A percentile compares a stretch with the other conserved stretches of the same genome.
phyloP scores from a whole-genome alignment of 2,888 invertebrate species.

The Drosophila mimetica region DNA sequence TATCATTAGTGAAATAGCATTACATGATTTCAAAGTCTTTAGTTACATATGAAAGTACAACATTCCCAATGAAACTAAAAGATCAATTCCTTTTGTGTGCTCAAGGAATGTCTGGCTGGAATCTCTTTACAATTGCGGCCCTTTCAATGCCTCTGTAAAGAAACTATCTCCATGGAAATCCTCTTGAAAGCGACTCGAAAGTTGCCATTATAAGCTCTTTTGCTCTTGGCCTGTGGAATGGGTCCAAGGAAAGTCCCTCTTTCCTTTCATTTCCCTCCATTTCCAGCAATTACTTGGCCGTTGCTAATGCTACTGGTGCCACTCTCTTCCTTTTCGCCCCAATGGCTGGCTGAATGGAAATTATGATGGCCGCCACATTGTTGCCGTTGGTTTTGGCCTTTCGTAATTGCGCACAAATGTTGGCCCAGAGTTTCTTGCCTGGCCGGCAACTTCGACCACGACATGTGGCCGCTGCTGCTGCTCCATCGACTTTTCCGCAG shows the following conservation, averaged over 20 bases:
- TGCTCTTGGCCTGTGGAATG: slow-evolving; percentile 16
- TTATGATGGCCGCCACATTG: slow-evolving; percentile 71
- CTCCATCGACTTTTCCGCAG: slow-evolving; percentile 10
- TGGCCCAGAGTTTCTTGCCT: slow-evolving; percentile 19
- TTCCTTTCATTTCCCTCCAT: slow-evolving; percentile 43
- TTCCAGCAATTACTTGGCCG: slow-evolving; percentile 40
- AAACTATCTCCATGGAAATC: slow-evolving; percentile 31
- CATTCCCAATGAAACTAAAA: not conserved
- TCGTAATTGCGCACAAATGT: slow-evolving; percentile 59
- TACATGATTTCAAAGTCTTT: no score
- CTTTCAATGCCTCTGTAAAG: slow-evolving; percentile 29
- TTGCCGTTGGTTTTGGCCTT: slow-evolving; percentile 55
- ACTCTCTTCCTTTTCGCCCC: slow-evolving; percentile 10
- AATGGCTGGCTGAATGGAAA: slow-evolving; percentile 46
- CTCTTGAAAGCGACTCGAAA: slow-evolving; percentile 35
- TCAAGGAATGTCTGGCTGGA: not conserved
- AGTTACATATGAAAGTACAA: no score
- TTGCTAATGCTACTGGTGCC: slow-evolving; percentile 30
- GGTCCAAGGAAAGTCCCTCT: slow-evolving; percentile 24
- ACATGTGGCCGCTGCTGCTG: slow-evolving; percentile 39
- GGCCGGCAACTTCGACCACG: slow-evolving; percentile 46
- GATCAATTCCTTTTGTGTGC: slow-evolving; percentile 10
- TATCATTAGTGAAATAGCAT: no score
- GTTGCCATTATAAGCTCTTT: slow-evolving; percentile 29
- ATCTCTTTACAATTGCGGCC: slow-evolving; percentile 14